Conservation (phyloP, 1,140 invertebrate species). For the Glomeris maerens region DNA sequence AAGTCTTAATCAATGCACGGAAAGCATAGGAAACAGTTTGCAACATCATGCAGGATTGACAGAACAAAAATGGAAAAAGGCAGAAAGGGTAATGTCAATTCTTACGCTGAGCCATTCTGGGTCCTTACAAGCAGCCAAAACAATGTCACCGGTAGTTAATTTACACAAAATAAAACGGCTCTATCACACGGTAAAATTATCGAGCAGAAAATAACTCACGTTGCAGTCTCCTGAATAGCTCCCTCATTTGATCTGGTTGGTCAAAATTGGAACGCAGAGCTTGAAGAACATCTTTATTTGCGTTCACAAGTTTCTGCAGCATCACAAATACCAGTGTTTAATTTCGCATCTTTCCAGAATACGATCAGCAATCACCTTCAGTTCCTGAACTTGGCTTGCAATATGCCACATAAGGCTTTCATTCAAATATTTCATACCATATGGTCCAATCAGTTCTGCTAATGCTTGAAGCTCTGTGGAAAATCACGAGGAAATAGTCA, state of each 20-base stretch:
- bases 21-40: constrained; percentile 11
- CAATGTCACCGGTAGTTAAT: background rate
- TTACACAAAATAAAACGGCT: background rate
- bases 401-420: constrained; percentile 98
- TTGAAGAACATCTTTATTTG: constrained; percentile 82
- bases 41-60: constrained; percentile 5
- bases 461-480: constrained; percentile 69
- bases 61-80: constrained; percentile 10
- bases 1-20: constrained; percentile 10
- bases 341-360: background rate
- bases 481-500: no score
- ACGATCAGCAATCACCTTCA: constrained; percentile 44
- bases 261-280: constrained; percentile 90
- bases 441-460: constrained; percentile 95
- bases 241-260: constrained; percentile 95
- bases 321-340: constrained; percentile 4
- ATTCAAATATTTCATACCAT: constrained; percentile 93
- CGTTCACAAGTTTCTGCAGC: constrained; percentile 61
- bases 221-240: constrained; percentile 78
- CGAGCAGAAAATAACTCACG: constrained; percentile 29
- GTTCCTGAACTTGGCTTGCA: constrained; percentile 88
- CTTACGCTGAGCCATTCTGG: constrained; percentile 31
- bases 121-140: constrained; percentile 13
- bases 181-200: background rate
- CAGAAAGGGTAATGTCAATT: constrained; percentile 11